Conservation (phyloP, 2,888 invertebrate species). For the Folsomia manolachei region DNA sequence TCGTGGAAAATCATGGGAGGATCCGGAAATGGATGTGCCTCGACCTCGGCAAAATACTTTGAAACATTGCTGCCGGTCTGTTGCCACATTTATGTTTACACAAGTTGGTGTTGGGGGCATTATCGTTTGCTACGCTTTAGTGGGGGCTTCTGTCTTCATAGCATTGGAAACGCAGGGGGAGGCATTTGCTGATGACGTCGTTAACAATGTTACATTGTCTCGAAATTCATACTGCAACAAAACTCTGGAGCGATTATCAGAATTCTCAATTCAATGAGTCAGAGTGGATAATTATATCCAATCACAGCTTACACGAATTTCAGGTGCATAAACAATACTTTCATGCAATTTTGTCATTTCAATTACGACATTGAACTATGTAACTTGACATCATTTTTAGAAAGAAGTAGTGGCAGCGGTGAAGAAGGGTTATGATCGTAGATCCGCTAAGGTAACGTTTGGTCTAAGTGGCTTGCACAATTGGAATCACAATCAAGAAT, state of each 20-base stretch:
- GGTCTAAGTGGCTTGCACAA: too few species aligned
- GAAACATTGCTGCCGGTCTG: constrained; percentile 79
- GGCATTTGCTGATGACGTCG: constrained; percentile 53
- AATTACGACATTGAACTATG: background rate
- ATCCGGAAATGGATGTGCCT: constrained; percentile 31
- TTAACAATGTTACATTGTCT: constrained; percentile 36
- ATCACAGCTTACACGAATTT: constrained; percentile 64
- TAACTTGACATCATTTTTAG: too few species aligned
- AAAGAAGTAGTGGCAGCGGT: constrained; percentile 65
- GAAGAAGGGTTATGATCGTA: constrained; percentile 69
- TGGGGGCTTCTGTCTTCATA: constrained; percentile 78
- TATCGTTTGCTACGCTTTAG: constrained; percentile 80
- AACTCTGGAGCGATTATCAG: constrained; percentile 65
- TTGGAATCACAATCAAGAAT: too few species aligned
- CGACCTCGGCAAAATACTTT: constrained; percentile 66
- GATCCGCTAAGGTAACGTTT: constrained; percentile 60
- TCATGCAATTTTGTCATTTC: background rate
- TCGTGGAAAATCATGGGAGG: constrained; percentile 44
- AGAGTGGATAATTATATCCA: constrained; percentile 63
- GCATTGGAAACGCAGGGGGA: constrained; percentile 67
- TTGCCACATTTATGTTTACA: constrained; percentile 87
- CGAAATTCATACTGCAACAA: constrained; percentile 55
- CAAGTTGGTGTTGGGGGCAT: constrained; percentile 81
- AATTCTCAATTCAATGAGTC: constrained; percentile 69
- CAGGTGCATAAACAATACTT: constrained; percentile 55